Evolutionary conservation across 1,140 invertebrate genomes (phyloP).

Genomic region (Drosophila novamexicana): DNA sequence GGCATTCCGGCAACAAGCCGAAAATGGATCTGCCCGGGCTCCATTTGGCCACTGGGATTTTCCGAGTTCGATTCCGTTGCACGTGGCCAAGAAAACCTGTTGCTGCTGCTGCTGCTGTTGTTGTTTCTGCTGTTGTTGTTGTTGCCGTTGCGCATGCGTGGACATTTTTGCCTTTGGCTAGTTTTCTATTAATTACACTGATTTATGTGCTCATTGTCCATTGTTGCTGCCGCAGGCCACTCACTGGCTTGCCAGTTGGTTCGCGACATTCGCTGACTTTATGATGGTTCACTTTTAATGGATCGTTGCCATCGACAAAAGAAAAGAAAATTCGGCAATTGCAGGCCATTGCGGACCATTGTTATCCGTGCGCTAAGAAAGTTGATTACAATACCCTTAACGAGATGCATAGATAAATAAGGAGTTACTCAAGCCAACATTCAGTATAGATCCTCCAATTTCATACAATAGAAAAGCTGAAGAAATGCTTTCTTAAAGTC

Average conservation of each 20-base stretch:
- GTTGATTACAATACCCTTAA: slow-evolving; percentile 23
- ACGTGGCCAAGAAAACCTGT: slow-evolving; percentile 44
- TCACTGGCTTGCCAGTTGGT: slow-evolving; percentile 3
- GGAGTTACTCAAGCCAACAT: slow-evolving; percentile 4
- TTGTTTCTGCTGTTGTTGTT: slow-evolving; percentile 5
- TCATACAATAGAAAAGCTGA: neutral
- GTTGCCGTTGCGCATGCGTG: slow-evolving; percentile 51
- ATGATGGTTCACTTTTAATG: slow-evolving; percentile 38
- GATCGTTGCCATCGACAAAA: slow-evolving; percentile 23
- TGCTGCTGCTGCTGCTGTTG: slow-evolving; percentile 23
- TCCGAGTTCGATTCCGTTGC: slow-evolving; percentile 25
- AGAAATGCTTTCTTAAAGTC: slow-evolving; percentile 1
- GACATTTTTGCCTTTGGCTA: slow-evolving; percentile 60
- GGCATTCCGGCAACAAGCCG: slow-evolving; percentile 32
- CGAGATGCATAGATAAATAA: slow-evolving; percentile 40
- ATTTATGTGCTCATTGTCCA: slow-evolving; percentile 83
- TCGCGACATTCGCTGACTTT: slow-evolving; percentile 15
- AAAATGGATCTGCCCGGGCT: slow-evolving; percentile 41
- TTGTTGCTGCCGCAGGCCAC: slow-evolving; percentile 59
- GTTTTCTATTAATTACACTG: slow-evolving; percentile 83
- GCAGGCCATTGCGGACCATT: slow-evolving; percentile 35
- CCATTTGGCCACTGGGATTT: slow-evolving; percentile 21
- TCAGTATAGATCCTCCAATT: neutral
- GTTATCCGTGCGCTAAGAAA: slow-evolving; percentile 26
- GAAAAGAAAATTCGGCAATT: slow-evolving; percentile 44